These are phyloP conservation scores for Thymelicus sylvestris DNA, from an alignment of 2,888 invertebrate genomes.

Conservation along the genomic window DNA sequence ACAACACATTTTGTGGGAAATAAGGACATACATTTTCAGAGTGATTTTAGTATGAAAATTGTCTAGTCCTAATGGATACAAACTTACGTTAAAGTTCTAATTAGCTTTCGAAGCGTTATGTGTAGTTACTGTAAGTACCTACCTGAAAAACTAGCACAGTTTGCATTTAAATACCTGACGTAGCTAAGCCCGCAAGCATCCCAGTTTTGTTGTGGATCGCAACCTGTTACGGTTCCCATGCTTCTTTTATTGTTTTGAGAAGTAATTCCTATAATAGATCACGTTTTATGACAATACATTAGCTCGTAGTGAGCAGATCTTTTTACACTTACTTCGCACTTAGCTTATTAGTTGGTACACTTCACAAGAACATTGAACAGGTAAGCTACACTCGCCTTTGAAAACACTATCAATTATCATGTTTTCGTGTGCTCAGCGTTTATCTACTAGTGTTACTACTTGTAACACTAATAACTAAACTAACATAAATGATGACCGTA, in stretches of 20 bases:
- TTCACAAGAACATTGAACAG: not conserved
- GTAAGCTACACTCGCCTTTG: too few species aligned
- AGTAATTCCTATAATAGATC: constrained; percentile 24
- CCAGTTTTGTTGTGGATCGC: not conserved
- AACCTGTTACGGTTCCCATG: constrained; percentile 17
- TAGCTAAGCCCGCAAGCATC: constrained; percentile 5
- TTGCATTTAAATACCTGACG: constrained; percentile 6
- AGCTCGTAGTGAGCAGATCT: constrained; percentile 7
- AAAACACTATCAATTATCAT: too few species aligned
- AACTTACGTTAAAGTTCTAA: not conserved
- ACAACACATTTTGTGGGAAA: too few species aligned
- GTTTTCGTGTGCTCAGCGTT: too few species aligned
- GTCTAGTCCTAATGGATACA: too few species aligned
- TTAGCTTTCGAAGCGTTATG: not conserved
- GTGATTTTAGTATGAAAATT: too few species aligned
- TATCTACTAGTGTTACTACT: too few species aligned
- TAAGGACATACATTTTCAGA: too few species aligned
- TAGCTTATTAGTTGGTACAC: not conserved
- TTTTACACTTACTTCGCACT: not conserved
- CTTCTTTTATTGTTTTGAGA: constrained; percentile 19
- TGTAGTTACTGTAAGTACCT: not conserved
- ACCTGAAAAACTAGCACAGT: not conserved
- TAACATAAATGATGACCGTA: too few species aligned
- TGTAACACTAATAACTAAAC: too few species aligned
- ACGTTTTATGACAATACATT: constrained; percentile 16